Evolutionary conservation across 2,113 vertebrate genomes (phyloP).

Genomic region (Nycticryphes semicollaris): DNA sequence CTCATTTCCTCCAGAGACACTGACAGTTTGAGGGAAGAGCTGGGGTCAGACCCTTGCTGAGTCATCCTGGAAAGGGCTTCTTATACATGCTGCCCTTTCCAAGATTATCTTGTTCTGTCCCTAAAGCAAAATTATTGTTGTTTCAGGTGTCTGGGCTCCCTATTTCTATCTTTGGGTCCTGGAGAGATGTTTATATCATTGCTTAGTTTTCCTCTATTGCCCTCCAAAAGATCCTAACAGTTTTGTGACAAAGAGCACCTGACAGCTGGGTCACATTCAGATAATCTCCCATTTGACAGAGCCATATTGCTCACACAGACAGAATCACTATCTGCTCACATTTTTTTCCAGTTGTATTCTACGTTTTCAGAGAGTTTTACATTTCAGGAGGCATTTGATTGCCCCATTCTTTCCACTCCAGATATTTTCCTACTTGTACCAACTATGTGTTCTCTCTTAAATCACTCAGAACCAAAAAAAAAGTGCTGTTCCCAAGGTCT

Average conservation of each 20-base stretch:
- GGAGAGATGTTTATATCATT: background rate
- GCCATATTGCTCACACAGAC: background rate
- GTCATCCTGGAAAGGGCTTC: background rate
- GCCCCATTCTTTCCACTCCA: background rate
- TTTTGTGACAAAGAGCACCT: background rate
- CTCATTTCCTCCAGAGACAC: background rate
- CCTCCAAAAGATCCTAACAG: background rate
- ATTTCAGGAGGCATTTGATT: background rate
- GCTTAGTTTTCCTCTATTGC: background rate
- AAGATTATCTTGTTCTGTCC: background rate
- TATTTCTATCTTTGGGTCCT: background rate
- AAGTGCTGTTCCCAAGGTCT: background rate
- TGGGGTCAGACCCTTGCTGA: background rate
- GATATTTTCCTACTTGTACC: background rate
- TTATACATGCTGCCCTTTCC: background rate
- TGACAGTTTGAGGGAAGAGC: background rate
- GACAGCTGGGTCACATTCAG: background rate
- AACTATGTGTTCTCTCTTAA: background rate
- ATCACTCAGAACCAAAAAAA: background rate
- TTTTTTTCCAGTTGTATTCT: background rate
- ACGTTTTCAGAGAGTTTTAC: background rate
- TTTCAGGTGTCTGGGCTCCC: background rate
- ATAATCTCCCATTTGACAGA: background rate
- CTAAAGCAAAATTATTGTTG: background rate
- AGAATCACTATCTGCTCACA: background rate